Evolutionary conservation across 2,888 invertebrate species (phyloP), one percentile per base, ranked within the genome.

Genomic region (Pseudolycoriella hygida): DNA sequence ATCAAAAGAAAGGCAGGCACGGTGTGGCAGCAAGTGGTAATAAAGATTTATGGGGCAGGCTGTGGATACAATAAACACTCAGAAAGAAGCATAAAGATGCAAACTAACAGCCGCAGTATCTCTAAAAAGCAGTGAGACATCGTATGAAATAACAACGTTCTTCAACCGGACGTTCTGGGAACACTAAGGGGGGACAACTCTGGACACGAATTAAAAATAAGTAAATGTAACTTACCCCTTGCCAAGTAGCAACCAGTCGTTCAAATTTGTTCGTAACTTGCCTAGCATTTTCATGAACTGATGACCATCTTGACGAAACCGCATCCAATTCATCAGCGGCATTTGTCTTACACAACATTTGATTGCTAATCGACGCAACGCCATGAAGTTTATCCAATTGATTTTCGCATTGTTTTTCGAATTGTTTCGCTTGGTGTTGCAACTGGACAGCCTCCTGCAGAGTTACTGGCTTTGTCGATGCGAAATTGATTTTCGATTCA

Each of bases 311-410:
- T 6, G 83, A 82, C 55, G 83, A 80, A 50, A 88, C 74, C 2
- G 83, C 78, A 56, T 89, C 87, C 39, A 88, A 76, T 67, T 88
- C 87, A 60, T 87, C 86, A 6, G 82, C 80, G 32, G 83, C 81
- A 55, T 75, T 77, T 17, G 80, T 78, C 66, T 78, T 80, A 42
- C 79, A 77, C 17, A 78, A 73, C 54, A 87, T 72, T 62, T 81
- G 76, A 57, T 82, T 80, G 54, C 81, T 81, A 46, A 85, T 73
- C 50, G 72, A 72, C 3, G 80, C 75, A 41, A 88, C 69, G 51
- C 76, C 77, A 62, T 84, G 79, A 45, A 90, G 68, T 57, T 79
- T 78, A 54, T 74, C 76, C 48, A 83, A 66, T 58, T 83, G 80
- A 51, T 78, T 74, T 55, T 83, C 80, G 60, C 85, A 84, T 60